These are phyloP conservation scores for Heteractis magnifica DNA, from an alignment of 92 coral and sea anemone species.

Conservation along the genomic window DNA sequence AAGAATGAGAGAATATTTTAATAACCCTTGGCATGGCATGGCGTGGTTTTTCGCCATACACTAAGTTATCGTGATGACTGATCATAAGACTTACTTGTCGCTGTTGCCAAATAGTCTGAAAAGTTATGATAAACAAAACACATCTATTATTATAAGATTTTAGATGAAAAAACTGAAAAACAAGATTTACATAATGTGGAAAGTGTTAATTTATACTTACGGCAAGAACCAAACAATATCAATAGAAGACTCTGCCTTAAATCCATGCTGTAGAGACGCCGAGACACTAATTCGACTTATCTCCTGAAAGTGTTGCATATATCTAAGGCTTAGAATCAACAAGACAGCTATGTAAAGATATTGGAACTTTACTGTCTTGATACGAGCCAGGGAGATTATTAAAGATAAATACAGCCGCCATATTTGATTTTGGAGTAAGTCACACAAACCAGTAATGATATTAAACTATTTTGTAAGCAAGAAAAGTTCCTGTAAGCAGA, in stretches of 20 bases:
- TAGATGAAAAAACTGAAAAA: not conserved
- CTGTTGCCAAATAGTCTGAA: conserved; percentile 3
- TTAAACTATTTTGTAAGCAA: no score
- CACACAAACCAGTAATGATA: not conserved
- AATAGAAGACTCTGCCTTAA: not conserved
- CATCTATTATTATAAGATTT: no score
- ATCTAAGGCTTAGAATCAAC: not conserved
- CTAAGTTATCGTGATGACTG: not conserved
- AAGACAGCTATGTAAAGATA: not conserved
- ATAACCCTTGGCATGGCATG: not conserved
- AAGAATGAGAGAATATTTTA: no score
- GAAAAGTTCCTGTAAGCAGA: no score
- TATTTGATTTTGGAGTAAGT: not conserved
- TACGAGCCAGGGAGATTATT: not conserved
- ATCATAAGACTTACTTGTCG: not conserved
- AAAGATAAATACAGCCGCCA: not conserved
- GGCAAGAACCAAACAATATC: not conserved
- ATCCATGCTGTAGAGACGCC: not conserved
- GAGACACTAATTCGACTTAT: not conserved
- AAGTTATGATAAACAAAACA: not conserved
- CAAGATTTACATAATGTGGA: not conserved
- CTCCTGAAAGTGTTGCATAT: not conserved
- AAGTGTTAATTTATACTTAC: not conserved
- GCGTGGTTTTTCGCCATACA: no score
- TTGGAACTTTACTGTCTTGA: not conserved